phyloP scores from a whole-genome alignment of 2,888 invertebrate species.

The Entomobrya proxima region DNA sequence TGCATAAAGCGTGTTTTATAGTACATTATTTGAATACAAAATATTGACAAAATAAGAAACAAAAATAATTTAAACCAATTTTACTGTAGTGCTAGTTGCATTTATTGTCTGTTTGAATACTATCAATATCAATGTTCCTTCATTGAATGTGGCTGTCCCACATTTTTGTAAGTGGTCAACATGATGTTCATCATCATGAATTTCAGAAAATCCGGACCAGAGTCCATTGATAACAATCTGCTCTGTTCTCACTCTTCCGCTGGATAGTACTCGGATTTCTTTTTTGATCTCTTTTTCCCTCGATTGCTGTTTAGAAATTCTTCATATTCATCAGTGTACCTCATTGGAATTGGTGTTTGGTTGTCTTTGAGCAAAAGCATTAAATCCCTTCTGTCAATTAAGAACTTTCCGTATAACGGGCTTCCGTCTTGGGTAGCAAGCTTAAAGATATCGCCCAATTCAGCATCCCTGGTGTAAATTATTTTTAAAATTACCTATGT shows the following conservation, averaged over 20 bases:
- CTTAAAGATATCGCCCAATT: conserved; percentile 46
- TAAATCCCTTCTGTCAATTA: conserved; percentile 7
- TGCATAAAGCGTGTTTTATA: too few species aligned
- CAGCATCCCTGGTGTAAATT: not conserved
- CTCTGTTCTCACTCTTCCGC: not conserved
- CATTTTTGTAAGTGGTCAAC: too few species aligned
- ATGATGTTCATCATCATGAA: not conserved
- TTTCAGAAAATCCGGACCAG: not conserved
- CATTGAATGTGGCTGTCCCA: too few species aligned
- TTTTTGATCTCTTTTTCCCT: not conserved
- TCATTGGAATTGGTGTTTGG: conserved; percentile 7
- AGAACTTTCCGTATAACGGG: conserved; percentile 34
- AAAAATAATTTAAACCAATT: too few species aligned
- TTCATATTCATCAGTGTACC: conserved; percentile 1
- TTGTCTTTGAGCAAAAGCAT: not conserved
- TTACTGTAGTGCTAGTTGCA: too few species aligned
- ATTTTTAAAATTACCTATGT: not conserved
- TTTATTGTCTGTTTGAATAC: too few species aligned
- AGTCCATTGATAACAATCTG: not conserved
- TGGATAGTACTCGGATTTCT: not conserved
- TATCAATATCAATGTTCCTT: too few species aligned
- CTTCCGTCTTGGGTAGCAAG: conserved; percentile 9
- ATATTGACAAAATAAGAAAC: too few species aligned
- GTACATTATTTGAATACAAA: too few species aligned
- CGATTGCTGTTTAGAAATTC: not conserved